Percentiles rank a stretch among this genome's conserved stretches.
Conservation (phyloP, 2,888 invertebrate genomes). For the Uropetala carovei region DNA sequence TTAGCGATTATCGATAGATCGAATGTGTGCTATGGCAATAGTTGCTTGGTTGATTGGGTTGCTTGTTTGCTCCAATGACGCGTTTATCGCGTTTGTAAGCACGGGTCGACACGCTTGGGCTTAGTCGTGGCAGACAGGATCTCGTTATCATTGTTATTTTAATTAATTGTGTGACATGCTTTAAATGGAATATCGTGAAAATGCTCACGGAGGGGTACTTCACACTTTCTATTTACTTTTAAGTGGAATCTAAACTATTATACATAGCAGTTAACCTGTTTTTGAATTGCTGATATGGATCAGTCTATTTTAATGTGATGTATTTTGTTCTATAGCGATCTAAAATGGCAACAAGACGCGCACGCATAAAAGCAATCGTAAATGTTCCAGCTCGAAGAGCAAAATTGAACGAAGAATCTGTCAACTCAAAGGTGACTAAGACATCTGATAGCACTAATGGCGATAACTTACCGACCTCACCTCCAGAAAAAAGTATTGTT, state of each 20-base stretch:
- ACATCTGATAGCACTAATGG: not conserved
- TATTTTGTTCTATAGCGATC: too few species aligned
- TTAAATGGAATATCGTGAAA: not conserved
- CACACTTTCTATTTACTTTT: not conserved
- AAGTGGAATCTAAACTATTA: not conserved
- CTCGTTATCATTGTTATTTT: not conserved
- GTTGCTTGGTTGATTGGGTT: too few species aligned
- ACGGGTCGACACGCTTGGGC: constrained; percentile 18
- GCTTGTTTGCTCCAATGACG: too few species aligned
- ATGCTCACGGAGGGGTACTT: not conserved
- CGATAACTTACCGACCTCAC: not conserved
- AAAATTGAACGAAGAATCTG: constrained; percentile 1
- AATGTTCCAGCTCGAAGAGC: constrained; percentile 79
- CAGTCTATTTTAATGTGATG: not conserved
- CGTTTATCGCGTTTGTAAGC: too few species aligned
- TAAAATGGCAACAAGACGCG: constrained; percentile 75
- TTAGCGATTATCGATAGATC: too few species aligned
- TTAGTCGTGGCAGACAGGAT: not conserved
- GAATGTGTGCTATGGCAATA: too few species aligned
- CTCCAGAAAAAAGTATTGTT: not conserved
- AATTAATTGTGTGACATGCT: not conserved
- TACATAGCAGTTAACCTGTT: not conserved
- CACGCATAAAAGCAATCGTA: constrained; percentile 85
- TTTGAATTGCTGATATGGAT: not conserved
- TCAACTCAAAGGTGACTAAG: not conserved